Percentiles rank a stretch among this genome's conserved stretches.
Conservation (phyloP, 2,888 invertebrate genomes). For the Acleris holmiana region DNA sequence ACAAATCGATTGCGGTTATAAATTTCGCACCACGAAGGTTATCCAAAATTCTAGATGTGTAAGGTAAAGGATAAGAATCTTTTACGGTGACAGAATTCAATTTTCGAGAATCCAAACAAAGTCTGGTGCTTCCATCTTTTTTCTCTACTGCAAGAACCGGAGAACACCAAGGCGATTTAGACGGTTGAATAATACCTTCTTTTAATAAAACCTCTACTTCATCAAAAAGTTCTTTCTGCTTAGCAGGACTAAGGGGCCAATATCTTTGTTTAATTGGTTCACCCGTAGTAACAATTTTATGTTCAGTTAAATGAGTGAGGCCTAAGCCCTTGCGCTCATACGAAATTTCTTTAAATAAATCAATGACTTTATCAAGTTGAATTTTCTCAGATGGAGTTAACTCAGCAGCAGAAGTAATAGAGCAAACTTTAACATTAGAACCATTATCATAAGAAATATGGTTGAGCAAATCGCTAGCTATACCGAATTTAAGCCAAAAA, state of each 20-base stretch:
- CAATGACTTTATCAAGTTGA: constrained; percentile 4
- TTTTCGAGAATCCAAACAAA: constrained; percentile 11
- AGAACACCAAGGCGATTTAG: constrained; percentile 11
- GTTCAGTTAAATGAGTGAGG: not conserved
- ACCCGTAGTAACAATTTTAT: constrained; percentile 2
- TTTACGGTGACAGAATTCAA: constrained; percentile 19
- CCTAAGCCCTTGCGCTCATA: constrained; percentile 21
- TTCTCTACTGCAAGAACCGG: constrained; percentile 5
- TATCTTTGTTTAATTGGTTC: constrained; percentile 10
- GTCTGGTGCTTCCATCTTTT: constrained; percentile 7
- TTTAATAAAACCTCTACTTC: constrained; percentile 1
- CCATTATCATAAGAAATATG: constrained; percentile 1
- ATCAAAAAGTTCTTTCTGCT: constrained; percentile 2
- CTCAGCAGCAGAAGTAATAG: constrained; percentile 9
- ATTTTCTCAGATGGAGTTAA: not conserved
- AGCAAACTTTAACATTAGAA: not conserved
- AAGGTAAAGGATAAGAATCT: constrained; percentile 23
- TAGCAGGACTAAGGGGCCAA: constrained; percentile 12
- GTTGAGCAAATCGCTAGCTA: constrained; percentile 11
- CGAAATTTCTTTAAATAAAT: not conserved
- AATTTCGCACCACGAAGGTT: constrained; percentile 5
- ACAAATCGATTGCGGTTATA: constrained; percentile 14
- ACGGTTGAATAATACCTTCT: constrained; percentile 7
- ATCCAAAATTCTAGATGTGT: constrained; percentile 10
- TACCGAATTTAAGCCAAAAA: constrained; percentile 13